Evolutionary conservation across 2,113 vertebrate species (phyloP).

Genomic region (Paradoxurus hermaphroditus): DNA sequence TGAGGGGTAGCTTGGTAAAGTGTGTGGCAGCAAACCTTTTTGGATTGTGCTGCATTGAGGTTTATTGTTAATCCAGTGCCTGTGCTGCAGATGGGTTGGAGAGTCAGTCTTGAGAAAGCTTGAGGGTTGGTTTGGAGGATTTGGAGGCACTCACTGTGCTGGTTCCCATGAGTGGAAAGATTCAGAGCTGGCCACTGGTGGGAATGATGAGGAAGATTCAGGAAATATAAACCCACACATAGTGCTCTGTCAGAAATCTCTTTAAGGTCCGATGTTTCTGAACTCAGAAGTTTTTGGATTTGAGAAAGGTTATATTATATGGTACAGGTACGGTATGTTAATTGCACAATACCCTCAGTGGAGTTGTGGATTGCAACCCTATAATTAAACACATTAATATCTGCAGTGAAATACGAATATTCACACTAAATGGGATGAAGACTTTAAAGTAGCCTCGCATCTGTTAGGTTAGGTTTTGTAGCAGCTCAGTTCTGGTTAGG

Average conservation of each 20-base stretch:
- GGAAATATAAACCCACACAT: neutral
- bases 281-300: neutral
- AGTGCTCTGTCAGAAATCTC: neutral
- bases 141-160: neutral
- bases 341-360: neutral
- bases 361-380: neutral
- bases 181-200: neutral
- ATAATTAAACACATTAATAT: neutral
- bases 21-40: neutral
- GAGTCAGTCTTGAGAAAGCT: neutral
- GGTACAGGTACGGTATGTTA: neutral
- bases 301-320: neutral
- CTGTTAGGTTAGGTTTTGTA: constrained; percentile 32
- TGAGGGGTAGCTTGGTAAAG: neutral
- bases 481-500: neutral
- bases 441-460: neutral
- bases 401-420: neutral
- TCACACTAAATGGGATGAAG: neutral
- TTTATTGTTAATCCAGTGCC: neutral
- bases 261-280: neutral
- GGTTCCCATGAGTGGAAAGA: neutral
- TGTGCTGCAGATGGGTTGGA: neutral
- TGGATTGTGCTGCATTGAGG: neutral
- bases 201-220: neutral
- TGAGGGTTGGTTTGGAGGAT: neutral